Evolutionary conservation across 2,888 invertebrate species (phyloP).

Genomic region (Limnephilus auricula): DNA sequence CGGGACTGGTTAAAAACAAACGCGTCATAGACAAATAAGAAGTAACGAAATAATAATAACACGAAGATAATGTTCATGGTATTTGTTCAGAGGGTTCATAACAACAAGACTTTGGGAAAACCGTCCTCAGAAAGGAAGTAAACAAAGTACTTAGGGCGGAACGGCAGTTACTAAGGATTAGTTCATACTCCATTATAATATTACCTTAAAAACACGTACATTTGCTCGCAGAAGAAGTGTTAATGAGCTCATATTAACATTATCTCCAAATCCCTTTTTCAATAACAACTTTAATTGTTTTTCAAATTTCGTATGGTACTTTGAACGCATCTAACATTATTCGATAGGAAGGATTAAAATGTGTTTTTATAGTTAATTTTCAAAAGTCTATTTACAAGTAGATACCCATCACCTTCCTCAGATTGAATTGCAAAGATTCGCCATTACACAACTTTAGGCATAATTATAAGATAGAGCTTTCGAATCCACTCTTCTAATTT

Average conservation of each 20-base stretch:
- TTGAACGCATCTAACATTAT: neutral
- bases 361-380: neutral
- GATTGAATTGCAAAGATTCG: neutral
- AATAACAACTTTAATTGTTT: neutral
- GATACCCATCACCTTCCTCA: neutral
- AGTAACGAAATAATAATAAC: neutral
- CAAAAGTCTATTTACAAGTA: neutral
- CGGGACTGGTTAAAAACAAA: too few species aligned
- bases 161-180: neutral
- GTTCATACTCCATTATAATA: neutral
- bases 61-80: neutral
- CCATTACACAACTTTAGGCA: too few species aligned
- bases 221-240: neutral
- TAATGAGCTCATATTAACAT: neutral
- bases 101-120: neutral
- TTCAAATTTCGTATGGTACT: neutral
- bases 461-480: neutral
- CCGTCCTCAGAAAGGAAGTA: neutral
- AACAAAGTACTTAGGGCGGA: neutral
- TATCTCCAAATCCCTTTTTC: neutral
- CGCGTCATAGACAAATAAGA: neutral
- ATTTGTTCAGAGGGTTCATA: neutral
- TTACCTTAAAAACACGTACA: neutral
- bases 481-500: too few species aligned
- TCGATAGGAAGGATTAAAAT: neutral